Conservation (phyloP, 35 echinoderm and acorn worm genomes). For the Lytechinus variegatus region DNA sequence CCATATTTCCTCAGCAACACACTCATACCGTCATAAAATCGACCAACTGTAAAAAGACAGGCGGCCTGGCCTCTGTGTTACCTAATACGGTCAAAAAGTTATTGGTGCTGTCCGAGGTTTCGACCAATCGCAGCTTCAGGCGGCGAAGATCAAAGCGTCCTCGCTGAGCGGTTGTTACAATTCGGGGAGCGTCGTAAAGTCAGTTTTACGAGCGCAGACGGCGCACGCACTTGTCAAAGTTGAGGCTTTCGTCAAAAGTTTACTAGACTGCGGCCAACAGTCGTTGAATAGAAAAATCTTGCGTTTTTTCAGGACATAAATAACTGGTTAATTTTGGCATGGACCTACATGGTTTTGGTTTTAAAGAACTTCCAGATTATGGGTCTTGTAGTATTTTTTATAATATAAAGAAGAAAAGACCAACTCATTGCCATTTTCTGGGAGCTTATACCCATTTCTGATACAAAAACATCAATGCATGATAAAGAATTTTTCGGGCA, state of each 20-base stretch:
- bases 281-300: not conserved
- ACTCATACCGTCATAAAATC: not conserved
- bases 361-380: not conserved
- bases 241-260: not conserved
- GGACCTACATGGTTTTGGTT: not conserved
- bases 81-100: slow-evolving; percentile 39
- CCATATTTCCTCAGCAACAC: not conserved
- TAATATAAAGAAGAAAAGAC: too few relatives aligned
- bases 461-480: too few relatives aligned
- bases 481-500: too few relatives aligned
- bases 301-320: not conserved
- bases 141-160: slow-evolving; percentile 1
- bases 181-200: slow-evolving; percentile 41
- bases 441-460: too few relatives aligned
- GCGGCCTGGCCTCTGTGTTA: not conserved
- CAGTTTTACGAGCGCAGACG: slow-evolving; percentile 39
- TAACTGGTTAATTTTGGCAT: not conserved
- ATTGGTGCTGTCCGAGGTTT: not conserved
- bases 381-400: too few relatives aligned
- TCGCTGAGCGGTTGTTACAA: slow-evolving; percentile 25
- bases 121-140: not conserved
- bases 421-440: too few relatives aligned
- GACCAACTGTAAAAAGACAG: slow-evolving; percentile 22
- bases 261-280: not conserved
- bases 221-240: slow-evolving; percentile 41